Evolutionary conservation across 2,888 invertebrate species (phyloP).

Genomic region (Rotaria sp.): DNA sequence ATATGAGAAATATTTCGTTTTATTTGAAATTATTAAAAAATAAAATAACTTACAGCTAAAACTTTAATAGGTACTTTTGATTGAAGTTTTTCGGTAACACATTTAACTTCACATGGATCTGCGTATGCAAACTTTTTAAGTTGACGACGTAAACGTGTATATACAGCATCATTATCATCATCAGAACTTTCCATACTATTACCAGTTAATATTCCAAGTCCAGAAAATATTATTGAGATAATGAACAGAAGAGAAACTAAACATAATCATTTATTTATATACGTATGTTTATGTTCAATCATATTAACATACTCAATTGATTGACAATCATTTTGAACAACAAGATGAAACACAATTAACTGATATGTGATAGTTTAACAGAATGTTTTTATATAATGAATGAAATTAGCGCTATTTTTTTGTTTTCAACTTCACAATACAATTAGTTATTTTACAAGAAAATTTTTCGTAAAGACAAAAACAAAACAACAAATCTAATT

Average conservation of each 20-base stretch:
- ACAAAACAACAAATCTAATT: too few species aligned
- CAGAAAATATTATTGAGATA: neutral
- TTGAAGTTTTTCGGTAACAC: neutral
- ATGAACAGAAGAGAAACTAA: neutral
- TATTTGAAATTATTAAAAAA: neutral
- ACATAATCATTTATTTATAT: neutral
- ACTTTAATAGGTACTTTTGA: neutral
- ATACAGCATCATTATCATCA: neutral
- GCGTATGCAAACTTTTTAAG: neutral
- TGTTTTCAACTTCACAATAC: too few species aligned
- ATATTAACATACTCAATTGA: neutral
- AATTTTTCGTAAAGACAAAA: too few species aligned
- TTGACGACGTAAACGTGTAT: neutral
- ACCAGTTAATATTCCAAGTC: neutral
- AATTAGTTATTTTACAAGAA: too few species aligned
- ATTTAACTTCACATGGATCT: neutral
- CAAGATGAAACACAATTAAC: too few species aligned
- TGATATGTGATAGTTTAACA: too few species aligned
- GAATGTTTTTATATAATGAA: neutral
- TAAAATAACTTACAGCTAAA: neutral
- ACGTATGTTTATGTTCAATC: neutral
- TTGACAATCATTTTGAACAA: neutral
- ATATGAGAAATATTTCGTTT: neutral
- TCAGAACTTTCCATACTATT: neutral
- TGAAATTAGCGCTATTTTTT: neutral